Conservation (phyloP, 2,888 invertebrate genomes). For the Mamestra brassicae region DNA sequence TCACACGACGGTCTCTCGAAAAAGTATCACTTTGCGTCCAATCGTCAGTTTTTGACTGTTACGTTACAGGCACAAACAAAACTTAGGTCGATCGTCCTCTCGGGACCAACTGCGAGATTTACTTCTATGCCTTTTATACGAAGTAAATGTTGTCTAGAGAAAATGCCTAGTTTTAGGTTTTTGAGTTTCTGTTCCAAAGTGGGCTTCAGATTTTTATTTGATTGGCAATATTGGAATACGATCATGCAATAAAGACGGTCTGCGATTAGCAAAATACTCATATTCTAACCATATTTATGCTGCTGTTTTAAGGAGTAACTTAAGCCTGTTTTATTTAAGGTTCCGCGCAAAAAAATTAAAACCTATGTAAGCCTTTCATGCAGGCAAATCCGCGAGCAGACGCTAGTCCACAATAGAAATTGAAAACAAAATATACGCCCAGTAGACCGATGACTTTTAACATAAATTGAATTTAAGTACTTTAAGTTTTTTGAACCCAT, state of each 20-base stretch:
- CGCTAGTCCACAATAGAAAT: too few species aligned
- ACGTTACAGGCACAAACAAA: slow-evolving; percentile 29
- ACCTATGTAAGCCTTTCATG: too few species aligned
- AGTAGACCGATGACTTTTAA: too few species aligned
- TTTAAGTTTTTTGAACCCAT: too few species aligned
- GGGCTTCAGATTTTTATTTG: slow-evolving; percentile 10
- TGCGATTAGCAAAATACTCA: background rate
- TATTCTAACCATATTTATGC: background rate
- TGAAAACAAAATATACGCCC: too few species aligned
- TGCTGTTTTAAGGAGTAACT: too few species aligned
- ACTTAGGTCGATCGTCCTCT: slow-evolving; percentile 13
- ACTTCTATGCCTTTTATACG: slow-evolving; percentile 23
- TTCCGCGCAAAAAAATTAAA: too few species aligned
- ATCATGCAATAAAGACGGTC: background rate
- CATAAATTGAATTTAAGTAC: too few species aligned
- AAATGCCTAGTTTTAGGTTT: background rate
- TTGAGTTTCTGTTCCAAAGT: background rate
- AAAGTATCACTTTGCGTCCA: slow-evolving; percentile 14
- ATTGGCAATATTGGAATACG: slow-evolving; percentile 22
- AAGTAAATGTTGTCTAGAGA: background rate
- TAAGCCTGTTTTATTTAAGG: too few species aligned
- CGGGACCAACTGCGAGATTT: background rate
- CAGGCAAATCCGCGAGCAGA: too few species aligned
- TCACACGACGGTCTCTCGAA: background rate
- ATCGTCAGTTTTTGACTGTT: slow-evolving; percentile 10